Evolutionary conservation across 2,113 vertebrate species (phyloP).

Genomic region (Acanthochromis polyacanthus): DNA sequence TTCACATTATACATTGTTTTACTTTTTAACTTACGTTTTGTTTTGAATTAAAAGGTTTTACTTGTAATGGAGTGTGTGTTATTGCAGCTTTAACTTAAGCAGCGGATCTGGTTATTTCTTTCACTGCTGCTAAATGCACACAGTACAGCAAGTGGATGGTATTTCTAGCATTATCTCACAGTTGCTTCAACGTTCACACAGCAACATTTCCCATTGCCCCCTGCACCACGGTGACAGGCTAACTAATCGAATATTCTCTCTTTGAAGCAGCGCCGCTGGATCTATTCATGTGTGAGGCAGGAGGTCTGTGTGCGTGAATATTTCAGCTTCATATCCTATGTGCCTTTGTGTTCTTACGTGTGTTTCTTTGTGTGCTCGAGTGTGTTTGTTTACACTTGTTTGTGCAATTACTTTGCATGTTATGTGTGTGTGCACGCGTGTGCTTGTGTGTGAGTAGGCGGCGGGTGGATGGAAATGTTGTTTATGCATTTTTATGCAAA

Average conservation of each 20-base stretch:
- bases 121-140: not conserved
- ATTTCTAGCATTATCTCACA: conserved; percentile 44
- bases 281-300: conserved; percentile 67
- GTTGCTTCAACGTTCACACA: conserved; percentile 24
- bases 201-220: conserved; percentile 45
- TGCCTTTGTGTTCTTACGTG: conserved; percentile 51
- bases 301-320: conserved; percentile 18
- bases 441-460: conserved; percentile 53
- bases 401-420: conserved; percentile 61
- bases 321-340: conserved; percentile 33
- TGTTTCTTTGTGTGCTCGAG: conserved; percentile 48
- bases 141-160: conserved; percentile 1
- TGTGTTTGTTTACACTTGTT: conserved; percentile 73
- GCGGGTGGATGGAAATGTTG: conserved; percentile 76
- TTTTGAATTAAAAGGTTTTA: not conserved
- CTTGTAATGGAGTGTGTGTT: not conserved
- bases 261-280: conserved; percentile 71
- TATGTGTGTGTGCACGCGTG: conserved; percentile 49
- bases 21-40: not conserved
- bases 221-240: conserved; percentile 64
- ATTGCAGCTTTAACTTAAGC: too few species aligned
- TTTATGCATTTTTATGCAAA: conserved; percentile 83
- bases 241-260: conserved; percentile 78
- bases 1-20: not conserved
- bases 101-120: not conserved